Evolutionary conservation across 2,113 vertebrate species (phyloP).

Genomic region (Phyllostomus hastatus): DNA sequence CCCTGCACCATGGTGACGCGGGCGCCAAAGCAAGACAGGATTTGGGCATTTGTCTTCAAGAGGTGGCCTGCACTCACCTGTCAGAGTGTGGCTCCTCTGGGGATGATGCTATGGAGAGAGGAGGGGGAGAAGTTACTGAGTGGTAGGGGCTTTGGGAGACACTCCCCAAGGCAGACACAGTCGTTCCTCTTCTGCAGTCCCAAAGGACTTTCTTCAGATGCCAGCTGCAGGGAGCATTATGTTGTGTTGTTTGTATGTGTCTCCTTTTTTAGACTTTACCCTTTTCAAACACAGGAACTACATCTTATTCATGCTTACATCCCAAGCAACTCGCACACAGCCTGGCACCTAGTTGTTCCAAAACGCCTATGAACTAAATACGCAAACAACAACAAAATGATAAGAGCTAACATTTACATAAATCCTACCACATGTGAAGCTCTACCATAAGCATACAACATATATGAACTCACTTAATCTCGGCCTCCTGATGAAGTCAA

Average conservation of each 20-base stretch:
- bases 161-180: neutral
- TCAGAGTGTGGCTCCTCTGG: slow-evolving; percentile 73
- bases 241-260: neutral
- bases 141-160: neutral
- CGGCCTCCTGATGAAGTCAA: neutral
- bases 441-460: neutral
- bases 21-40: neutral
- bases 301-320: neutral
- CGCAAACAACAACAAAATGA: fast-evolving
- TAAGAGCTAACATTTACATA: neutral
- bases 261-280: neutral
- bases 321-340: neutral
- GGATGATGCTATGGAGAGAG: slow-evolving; percentile 62
- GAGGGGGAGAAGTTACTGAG: neutral
- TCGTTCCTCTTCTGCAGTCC: neutral
- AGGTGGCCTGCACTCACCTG: slow-evolving; percentile 63
- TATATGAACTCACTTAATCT: neutral
- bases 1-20: neutral
- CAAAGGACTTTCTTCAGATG: neutral
- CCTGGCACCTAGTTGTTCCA: neutral
- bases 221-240: neutral
- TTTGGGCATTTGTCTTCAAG: neutral
- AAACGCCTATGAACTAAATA: neutral
- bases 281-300: neutral
- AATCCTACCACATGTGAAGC: neutral